Conservation (phyloP, 2,888 invertebrate genomes). For the Thecocarcelia acutangulata region DNA sequence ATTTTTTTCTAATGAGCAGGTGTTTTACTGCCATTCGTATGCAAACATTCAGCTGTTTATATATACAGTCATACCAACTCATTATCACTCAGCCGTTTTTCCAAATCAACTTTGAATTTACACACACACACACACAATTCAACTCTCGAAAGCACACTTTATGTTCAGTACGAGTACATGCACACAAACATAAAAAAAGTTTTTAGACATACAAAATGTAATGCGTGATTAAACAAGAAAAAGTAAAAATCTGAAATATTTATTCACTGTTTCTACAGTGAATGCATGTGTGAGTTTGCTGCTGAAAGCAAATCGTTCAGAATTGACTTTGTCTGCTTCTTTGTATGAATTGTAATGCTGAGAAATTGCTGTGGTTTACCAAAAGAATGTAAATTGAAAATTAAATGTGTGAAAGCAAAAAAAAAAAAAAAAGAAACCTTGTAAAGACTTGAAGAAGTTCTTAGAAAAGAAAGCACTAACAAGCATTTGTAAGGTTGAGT, state of each 20-base stretch:
- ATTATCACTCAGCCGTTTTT: too few relatives aligned
- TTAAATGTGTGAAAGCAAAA: too few relatives aligned
- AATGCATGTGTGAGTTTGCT: not conserved
- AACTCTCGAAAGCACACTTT: not conserved
- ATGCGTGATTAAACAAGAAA: slow-evolving; percentile 56
- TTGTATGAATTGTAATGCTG: too few relatives aligned
- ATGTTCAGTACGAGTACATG: not conserved
- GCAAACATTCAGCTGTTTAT: slow-evolving; percentile 2
- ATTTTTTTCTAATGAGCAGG: slow-evolving; percentile 64
- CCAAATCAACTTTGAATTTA: slow-evolving; percentile 15
- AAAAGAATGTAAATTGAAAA: too few relatives aligned
- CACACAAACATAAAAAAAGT: not conserved
- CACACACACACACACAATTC: slow-evolving; percentile 6
- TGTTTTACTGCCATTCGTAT: slow-evolving; percentile 36
- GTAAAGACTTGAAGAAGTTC: too few relatives aligned
- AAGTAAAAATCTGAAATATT: slow-evolving; percentile 25
- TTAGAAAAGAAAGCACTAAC: too few relatives aligned
- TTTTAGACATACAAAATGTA: slow-evolving; percentile 52
- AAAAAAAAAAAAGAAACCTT: too few relatives aligned
- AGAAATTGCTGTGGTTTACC: too few relatives aligned
- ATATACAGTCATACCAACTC: not conserved
- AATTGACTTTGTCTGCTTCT: too few relatives aligned
- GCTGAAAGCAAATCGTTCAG: not conserved
- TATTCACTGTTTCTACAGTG: not conserved
- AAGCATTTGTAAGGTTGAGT: too few relatives aligned